Conservation (phyloP, 2,888 invertebrate species). For the Dione juno region DNA sequence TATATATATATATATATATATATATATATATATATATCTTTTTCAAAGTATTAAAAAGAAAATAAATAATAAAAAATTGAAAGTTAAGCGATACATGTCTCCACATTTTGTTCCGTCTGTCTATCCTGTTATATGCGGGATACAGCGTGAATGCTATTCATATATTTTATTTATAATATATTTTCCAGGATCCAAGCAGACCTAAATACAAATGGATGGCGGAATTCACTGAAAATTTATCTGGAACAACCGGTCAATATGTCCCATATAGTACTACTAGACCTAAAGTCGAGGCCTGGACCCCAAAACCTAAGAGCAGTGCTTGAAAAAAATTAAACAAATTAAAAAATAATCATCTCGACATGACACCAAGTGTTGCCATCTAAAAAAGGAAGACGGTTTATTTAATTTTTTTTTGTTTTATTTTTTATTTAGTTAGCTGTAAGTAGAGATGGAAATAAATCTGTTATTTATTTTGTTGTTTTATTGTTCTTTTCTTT, state of each 20-base stretch:
- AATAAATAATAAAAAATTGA: too few species aligned
- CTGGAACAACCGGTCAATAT: constrained; percentile 91
- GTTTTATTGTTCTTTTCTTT: constrained; percentile 29
- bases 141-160: too few species aligned
- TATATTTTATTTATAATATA: background rate
- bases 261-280: constrained; percentile 95
- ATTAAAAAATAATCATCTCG: background rate
- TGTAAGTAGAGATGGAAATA: constrained; percentile 72
- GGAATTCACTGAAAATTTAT: constrained; percentile 92
- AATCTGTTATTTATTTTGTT: constrained; percentile 46
- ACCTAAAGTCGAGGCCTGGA: constrained; percentile 95
- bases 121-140: too few species aligned
- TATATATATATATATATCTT: too few species aligned
- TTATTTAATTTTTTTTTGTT: constrained; percentile 25
- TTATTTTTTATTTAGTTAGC: constrained; percentile 50
- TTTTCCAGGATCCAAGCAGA: constrained; percentile 84
- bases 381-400: background rate
- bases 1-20: too few species aligned
- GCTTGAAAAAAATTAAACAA: constrained; percentile 41
- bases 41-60: too few species aligned
- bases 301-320: constrained; percentile 65
- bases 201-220: constrained; percentile 94
- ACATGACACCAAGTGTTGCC: background rate
- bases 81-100: too few species aligned
- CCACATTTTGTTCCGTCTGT: too few species aligned